These are phyloP conservation scores for Listrodromus nycthemerus DNA, from an alignment of 2,888 invertebrate species.

Conservation along the genomic window DNA sequence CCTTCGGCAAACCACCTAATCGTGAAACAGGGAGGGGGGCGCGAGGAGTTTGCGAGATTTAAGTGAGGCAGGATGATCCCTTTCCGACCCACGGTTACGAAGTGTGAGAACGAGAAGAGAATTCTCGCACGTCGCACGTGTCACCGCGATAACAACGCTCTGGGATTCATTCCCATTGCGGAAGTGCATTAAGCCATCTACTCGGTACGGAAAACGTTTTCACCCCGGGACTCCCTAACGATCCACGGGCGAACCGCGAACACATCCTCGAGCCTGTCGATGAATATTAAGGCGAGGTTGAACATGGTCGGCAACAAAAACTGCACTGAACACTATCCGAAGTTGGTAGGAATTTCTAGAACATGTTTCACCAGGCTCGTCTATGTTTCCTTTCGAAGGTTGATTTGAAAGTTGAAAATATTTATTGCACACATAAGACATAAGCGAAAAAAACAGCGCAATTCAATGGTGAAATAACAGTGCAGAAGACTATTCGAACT, in stretches of 20 bases:
- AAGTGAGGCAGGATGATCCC: conserved; percentile 12
- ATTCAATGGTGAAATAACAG: too few relatives aligned
- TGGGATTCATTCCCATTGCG: conserved; percentile 54
- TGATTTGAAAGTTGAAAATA: too few relatives aligned
- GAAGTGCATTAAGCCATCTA: conserved; percentile 59
- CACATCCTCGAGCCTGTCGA: conserved; percentile 29
- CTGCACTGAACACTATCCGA: too few relatives aligned
- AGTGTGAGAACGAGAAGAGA: conserved; percentile 14
- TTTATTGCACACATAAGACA: too few relatives aligned
- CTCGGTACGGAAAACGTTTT: conserved; percentile 50
- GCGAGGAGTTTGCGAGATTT: conserved; percentile 31
- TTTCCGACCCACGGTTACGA: background rate
- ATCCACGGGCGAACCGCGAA: conserved; percentile 28
- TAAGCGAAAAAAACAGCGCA: too few relatives aligned
- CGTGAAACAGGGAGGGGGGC: background rate
- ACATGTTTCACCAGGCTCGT: too few relatives aligned
- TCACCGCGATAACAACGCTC: conserved; percentile 63
- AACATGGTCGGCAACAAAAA: background rate
- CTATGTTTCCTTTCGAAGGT: too few relatives aligned
- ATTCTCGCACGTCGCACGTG: conserved; percentile 61
- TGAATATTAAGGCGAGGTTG: conserved; percentile 38
- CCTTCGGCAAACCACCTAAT: conserved; percentile 53
- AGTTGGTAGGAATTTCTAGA: too few relatives aligned
- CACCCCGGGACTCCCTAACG: conserved; percentile 39
- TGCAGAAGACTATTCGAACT: too few relatives aligned